Evolutionary conservation across 2,888 invertebrate genomes (phyloP), one percentile per base, ranked within the genome.

Genomic region (Brenthis ino): DNA sequence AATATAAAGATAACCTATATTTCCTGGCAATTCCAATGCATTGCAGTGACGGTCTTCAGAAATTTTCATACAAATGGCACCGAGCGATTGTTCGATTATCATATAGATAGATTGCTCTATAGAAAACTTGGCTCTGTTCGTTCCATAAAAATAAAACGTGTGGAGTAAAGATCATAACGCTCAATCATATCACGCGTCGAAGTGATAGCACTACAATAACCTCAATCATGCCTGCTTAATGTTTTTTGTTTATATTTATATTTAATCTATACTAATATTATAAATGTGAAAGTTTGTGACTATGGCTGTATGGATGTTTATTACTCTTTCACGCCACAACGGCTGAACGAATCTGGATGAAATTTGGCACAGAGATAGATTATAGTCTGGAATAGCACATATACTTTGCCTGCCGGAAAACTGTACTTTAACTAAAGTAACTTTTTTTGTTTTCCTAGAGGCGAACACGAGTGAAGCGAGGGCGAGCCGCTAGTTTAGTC

Each of bases 41-140:
- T 71, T 75, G 77, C 72, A 70, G 74, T 74, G 76, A 74, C 72
- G 77, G 74, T 76, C 76, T 75, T 74, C 76, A 72, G 69, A 79
- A 79, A 86, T 85, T 85, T 84, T 86, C 84, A 85, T 84, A 85
- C 79, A 86, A 83, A 85, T 81, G 79, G 82, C 83, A 78, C 77
- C 72, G 72, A 78, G 77, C 80, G 82, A 85, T 83, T 82, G 83
- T 81, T 76, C 76, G 75, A 84, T 86, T 87, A 85, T 81, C 85
- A 85, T 86, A 86, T 81, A 85, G 82, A 85, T 85, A 77, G 78
- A 79, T 76, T 73, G 73, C 56, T 73, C 68, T 72, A 69, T 58
- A 68, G 72, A 64, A 58, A 70, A 68, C 70, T 74, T 73, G 68
- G 58, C 57, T 66, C 70, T 64, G 57, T 67, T 53, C 68, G 50